A percentile compares a stretch with the other conserved stretches of the same genome.
These are phyloP conservation scores for Silurus glanis DNA, from an alignment of 2,113 vertebrate species.

Conservation along the genomic window DNA sequence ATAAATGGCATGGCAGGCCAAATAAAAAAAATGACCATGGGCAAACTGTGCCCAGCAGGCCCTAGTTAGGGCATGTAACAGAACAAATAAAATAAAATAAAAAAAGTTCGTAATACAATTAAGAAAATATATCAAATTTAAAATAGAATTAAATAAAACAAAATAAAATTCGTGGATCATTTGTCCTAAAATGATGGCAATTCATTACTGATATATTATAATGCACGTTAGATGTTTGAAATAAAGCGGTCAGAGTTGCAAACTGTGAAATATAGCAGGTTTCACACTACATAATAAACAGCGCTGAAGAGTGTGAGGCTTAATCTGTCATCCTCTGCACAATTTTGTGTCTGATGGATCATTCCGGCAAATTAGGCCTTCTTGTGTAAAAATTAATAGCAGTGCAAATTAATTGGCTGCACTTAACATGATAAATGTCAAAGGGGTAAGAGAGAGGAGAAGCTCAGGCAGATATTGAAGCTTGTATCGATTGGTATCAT, in stretches of 20 bases:
- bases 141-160: not conserved
- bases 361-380: constrained; percentile 42
- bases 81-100: too few relatives aligned
- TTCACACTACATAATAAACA: constrained; percentile 35
- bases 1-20: too few relatives aligned
- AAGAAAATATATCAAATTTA: not conserved
- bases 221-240: not conserved
- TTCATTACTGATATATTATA: not conserved
- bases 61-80: too few relatives aligned
- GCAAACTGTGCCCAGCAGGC: too few relatives aligned
- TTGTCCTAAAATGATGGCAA: not conserved
- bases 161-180: not conserved
- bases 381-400: constrained; percentile 51
- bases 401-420: constrained; percentile 50
- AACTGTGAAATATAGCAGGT: constrained; percentile 3
- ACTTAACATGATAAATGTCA: constrained; percentile 58
- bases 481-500: constrained; percentile 56
- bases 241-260: not conserved
- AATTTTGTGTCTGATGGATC: constrained; percentile 39
- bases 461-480: constrained; percentile 24
- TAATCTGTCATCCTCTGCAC: constrained; percentile 11
- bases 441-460: not conserved
- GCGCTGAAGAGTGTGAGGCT: not conserved
- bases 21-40: too few relatives aligned
- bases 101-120: not conserved